Evolutionary conservation across 2,797 vertebrate species (phyloP).

Genomic region (Microctenopoma steveboyesi): DNA sequence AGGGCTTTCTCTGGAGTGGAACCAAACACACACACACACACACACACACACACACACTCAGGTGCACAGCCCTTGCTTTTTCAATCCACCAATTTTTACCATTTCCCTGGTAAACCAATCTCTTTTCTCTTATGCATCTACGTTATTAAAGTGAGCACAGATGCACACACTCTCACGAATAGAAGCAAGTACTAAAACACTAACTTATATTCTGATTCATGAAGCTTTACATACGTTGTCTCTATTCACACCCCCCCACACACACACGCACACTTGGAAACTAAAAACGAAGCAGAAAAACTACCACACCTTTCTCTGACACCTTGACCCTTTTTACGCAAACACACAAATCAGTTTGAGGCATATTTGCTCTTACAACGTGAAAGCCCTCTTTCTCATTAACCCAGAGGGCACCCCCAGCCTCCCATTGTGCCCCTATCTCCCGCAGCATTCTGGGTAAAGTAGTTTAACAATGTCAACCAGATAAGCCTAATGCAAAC

Average conservation of each 20-base stretch:
- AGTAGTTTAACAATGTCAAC: slow-evolving; percentile 84
- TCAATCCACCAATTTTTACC: slow-evolving; percentile 4
- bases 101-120: slow-evolving; percentile 7
- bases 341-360: slow-evolving; percentile 47
- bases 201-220: not conserved
- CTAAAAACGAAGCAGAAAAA: slow-evolving; percentile 21
- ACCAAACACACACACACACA: not conserved
- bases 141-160: slow-evolving; percentile 18
- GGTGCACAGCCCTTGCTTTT: slow-evolving; percentile 12
- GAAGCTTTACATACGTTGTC: slow-evolving; percentile 29
- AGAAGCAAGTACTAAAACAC: slow-evolving; percentile 4
- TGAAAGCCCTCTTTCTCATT: slow-evolving; percentile 79
- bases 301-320: slow-evolving; percentile 59
- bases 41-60: slow-evolving; percentile 3
- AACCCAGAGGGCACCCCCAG: slow-evolving; percentile 74
- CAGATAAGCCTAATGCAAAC: slow-evolving; percentile 82
- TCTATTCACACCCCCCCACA: slow-evolving; percentile 11
- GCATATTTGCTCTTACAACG: slow-evolving; percentile 72
- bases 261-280: not conserved
- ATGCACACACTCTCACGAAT: not conserved
- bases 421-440: slow-evolving; percentile 80
- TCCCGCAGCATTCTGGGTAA: slow-evolving; percentile 81
- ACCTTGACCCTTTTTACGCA: slow-evolving; percentile 58
- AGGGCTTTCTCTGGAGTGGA: slow-evolving; percentile 66
- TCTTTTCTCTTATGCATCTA: slow-evolving; percentile 13